Conservation (phyloP, 2,888 invertebrate genomes). For the Cephus spinipes region DNA sequence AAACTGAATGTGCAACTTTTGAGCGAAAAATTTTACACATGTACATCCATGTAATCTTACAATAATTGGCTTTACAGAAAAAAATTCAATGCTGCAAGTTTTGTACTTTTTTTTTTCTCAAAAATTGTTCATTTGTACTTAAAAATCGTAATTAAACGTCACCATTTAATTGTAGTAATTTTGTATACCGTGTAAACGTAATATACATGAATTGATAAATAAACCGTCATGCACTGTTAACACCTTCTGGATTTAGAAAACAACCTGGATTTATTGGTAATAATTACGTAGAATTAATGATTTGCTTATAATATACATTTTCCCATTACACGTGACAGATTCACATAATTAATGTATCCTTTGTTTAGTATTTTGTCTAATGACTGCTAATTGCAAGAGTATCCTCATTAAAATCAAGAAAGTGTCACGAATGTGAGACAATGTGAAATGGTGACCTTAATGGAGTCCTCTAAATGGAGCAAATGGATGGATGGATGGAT, state of each 20-base stretch:
- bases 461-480: constrained; percentile 21
- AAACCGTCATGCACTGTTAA: neutral
- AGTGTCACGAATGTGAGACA: constrained; percentile 12
- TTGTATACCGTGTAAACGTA: neutral
- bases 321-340: neutral
- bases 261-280: constrained; percentile 25
- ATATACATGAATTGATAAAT: neutral
- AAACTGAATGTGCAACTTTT: constrained; percentile 7
- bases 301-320: neutral
- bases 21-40: neutral
- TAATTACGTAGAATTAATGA: constrained; percentile 3
- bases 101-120: constrained; percentile 5
- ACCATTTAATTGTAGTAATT: neutral
- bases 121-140: too few species aligned
- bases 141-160: constrained; percentile 12
- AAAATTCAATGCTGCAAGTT: constrained; percentile 20
- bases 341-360: neutral
- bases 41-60: neutral
- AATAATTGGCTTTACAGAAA: constrained; percentile 2
- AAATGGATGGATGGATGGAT: constrained; percentile 40
- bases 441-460: constrained; percentile 7
- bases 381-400: neutral
- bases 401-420: constrained; percentile 7
- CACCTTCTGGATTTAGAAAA: constrained; percentile 32
- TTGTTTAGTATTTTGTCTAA: neutral